Percentiles rank a stretch among this genome's conserved stretches.
phyloP scores from a whole-genome alignment of 2,113 vertebrate genomes.

The Melanostigma gelatinosum region DNA sequence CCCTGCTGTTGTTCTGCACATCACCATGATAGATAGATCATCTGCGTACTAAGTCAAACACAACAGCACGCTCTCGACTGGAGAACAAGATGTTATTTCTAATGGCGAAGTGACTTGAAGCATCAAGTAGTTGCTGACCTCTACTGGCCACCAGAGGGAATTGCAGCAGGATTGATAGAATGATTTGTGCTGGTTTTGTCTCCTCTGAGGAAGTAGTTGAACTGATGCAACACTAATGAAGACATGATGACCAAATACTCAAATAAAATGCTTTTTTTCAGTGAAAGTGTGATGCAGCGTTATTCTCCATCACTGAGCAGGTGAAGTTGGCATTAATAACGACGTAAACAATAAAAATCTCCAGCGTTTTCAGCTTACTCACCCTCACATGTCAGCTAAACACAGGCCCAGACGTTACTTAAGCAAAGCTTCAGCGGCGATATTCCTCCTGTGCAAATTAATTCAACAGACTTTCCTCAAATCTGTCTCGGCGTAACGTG shows the following conservation, averaged over 20 bases:
- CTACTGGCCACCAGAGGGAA: slow-evolving; percentile 25
- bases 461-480: not conserved
- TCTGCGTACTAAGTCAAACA: not conserved
- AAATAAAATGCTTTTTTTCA: not conserved
- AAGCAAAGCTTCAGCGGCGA: not conserved
- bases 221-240: not conserved
- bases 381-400: not conserved
- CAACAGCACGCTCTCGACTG: not conserved
- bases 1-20: not conserved
- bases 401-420: not conserved
- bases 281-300: not conserved
- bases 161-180: not conserved
- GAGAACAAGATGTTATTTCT: slow-evolving; percentile 13
- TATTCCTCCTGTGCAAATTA: not conserved
- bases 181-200: not conserved
- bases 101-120: not conserved
- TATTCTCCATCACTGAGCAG: not conserved
- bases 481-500: not conserved
- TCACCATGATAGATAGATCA: not conserved
- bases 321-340: not conserved
- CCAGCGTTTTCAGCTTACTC: not conserved
- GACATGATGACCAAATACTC: not conserved
- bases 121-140: slow-evolving; percentile 9
- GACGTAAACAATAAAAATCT: not conserved
- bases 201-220: not conserved